Evolutionary conservation across 1,140 invertebrate genomes (phyloP), one percentile per base, ranked within the genome.

Genomic region (Cherax quadricarinatus): DNA sequence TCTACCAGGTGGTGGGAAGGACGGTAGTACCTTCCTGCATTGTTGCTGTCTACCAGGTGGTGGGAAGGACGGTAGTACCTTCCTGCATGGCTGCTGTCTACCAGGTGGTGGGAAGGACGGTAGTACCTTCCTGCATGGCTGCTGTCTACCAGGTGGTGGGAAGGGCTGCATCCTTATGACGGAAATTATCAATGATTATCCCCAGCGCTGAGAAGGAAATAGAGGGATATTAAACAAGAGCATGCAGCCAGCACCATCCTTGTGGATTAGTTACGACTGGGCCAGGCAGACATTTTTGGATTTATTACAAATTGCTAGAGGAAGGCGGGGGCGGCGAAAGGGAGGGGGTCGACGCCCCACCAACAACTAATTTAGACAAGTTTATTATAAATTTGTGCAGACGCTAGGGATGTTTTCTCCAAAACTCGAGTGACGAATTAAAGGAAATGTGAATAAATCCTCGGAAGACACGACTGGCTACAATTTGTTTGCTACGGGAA

Each of bases 401-500:
- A 57, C 7, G 53, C 16, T 16, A 5, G 16, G 6, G 62, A 70
- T n/a, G 62, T 18, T 70, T 70, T 70, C 62, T 70, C 21, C 62
- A 5, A 16, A 24, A 24, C 5, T 75, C 5, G 24, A 30, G 70
- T 10, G 70, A 30, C 5, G 70, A 75, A 75, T 75, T 75, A 75
- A 30, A 30, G 70, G n/a, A 9, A 21, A 24, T 75, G 70, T 75
- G n/a, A 30, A 75, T 24, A 30, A 30, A 30, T 24, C 7, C 5
- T 24, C 5, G n/a, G 16, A 18, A 70, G 62, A 70, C 12, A 70
- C 62, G 14, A n/a, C 62, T n/a, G 62, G 70, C 70, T 75, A 75
- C 70, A 75, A 75, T 75, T 75, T 75, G 70, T 75, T 75, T 75
- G n/a, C 21, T 4, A 75, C 70, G n/a, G 70, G n/a, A 75, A 75